Percentiles rank a stretch among this genome's conserved stretches.
Conservation (phyloP, 2,113 vertebrate species). For the Podocnemis expansa region DNA sequence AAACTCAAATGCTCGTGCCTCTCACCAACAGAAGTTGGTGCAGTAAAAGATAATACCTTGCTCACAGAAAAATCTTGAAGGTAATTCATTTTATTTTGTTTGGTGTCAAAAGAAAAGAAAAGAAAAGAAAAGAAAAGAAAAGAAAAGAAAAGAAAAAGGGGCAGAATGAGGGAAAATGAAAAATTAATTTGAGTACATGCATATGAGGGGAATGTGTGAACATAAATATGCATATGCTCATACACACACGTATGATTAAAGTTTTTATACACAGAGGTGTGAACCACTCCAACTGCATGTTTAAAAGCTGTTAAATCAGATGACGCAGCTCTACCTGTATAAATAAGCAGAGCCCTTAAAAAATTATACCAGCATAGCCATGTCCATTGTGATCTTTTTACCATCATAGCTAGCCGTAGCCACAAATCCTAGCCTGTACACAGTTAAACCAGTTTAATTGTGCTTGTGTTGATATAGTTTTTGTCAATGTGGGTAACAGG, state of each 20-base stretch:
- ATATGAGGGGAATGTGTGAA: neutral
- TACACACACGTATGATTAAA: neutral
- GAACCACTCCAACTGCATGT: conserved; percentile 48
- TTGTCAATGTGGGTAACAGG: too few species aligned
- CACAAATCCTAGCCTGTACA: too few species aligned
- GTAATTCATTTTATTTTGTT: neutral
- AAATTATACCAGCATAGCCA: too few species aligned
- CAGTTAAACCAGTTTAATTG: neutral
- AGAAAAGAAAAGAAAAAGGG: neutral
- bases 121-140: neutral
- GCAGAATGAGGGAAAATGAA: neutral
- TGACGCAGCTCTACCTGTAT: conserved; percentile 33
- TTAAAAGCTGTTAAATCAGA: conserved; percentile 47
- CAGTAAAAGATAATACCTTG: neutral
- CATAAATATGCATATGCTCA: neutral
- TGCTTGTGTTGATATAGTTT: conserved; percentile 27
- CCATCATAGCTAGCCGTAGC: too few species aligned
- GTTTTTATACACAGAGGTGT: conserved; percentile 38
- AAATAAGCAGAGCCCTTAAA: conserved; percentile 4
- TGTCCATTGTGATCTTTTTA: too few species aligned
- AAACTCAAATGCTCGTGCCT: neutral
- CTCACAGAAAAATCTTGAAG: neutral
- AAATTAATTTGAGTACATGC: neutral
- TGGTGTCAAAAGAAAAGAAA: neutral
- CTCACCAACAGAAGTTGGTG: neutral